Evolutionary conservation across 1,140 invertebrate genomes (phyloP), one percentile per base, ranked within the genome.

Genomic region (Polyergus mexicanus): DNA sequence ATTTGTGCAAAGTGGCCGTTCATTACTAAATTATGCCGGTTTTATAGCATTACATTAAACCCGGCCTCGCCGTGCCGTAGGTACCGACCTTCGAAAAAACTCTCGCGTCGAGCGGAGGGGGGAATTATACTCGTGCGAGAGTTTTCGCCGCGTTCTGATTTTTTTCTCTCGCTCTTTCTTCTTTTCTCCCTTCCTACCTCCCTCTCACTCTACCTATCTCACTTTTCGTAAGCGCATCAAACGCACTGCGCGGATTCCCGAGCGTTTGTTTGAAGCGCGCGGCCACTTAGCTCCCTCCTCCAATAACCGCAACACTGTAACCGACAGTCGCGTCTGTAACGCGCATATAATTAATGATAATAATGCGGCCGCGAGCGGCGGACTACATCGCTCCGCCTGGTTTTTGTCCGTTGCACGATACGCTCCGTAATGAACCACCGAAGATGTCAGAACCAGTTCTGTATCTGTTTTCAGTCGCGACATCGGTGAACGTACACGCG

Each of bases 1-100:
- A 94, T 95, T 95, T 95, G 93, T 92, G 91, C 94, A 94, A 95
- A 95, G 94, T 95, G 94, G 94, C 91, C 92, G 92, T 94, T 94
- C 94, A 95, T 95, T 94, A 95, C 94, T 94, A 93, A 94, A 95
- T 95, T 95, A 94, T 94, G 92, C 93, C 84, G 91, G 92, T 94
- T 94, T 94, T 94, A 94, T 95, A 94, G 93, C 92, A 94, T 92
- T 92, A 91, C 90, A 90, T 94, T 91, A 89, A 93, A 93, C 86
- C 86, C 86, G 75, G 85, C 91, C 91, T 81, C 87, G 54, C 58
- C 84, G 65, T 68, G 83, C 56, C 51, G 66, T 81, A 81, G 77
- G 65, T 80, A 80, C 68, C 89, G 91, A 89, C 86, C 89, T 91
- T 92, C 87, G 90, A 87, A 92, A 91, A 93, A 92, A 91, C 86